Conservation (phyloP, 2,113 vertebrate genomes). For the Saccopteryx bilineata region DNA sequence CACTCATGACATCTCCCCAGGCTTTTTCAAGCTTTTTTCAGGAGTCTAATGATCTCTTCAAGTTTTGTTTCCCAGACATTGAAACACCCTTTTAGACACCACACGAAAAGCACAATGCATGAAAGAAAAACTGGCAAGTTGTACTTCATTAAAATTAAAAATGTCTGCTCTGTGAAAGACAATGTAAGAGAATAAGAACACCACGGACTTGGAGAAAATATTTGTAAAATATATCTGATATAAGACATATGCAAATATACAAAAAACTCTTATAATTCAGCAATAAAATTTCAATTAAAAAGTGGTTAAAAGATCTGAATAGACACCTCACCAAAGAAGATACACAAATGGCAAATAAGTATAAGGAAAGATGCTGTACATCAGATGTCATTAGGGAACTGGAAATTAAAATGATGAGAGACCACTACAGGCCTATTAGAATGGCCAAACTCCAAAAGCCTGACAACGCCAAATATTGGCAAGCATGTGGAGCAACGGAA, state of each 20-base stretch:
- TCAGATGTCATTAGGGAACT: background rate
- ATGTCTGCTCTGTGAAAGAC: background rate
- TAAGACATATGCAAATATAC: background rate
- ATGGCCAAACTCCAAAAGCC: background rate
- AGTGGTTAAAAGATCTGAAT: background rate
- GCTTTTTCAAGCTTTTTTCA: background rate
- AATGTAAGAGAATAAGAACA: background rate
- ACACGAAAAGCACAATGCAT: background rate
- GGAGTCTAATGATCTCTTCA: background rate
- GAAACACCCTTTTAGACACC: background rate
- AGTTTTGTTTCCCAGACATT: background rate
- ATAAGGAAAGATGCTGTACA: background rate
- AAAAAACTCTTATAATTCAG: background rate
- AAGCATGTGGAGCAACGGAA: background rate
- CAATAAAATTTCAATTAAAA: background rate
- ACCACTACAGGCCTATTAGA: background rate
- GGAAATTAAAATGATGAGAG: background rate
- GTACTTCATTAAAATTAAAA: constrained; percentile 16
- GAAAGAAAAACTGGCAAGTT: background rate
- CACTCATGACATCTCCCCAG: background rate
- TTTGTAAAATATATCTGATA: background rate
- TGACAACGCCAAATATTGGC: background rate
- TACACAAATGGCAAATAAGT: background rate
- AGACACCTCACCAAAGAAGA: background rate
- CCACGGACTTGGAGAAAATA: background rate